Evolutionary conservation across 1,140 invertebrate genomes (phyloP).

Genomic region (Bombus superbus): DNA sequence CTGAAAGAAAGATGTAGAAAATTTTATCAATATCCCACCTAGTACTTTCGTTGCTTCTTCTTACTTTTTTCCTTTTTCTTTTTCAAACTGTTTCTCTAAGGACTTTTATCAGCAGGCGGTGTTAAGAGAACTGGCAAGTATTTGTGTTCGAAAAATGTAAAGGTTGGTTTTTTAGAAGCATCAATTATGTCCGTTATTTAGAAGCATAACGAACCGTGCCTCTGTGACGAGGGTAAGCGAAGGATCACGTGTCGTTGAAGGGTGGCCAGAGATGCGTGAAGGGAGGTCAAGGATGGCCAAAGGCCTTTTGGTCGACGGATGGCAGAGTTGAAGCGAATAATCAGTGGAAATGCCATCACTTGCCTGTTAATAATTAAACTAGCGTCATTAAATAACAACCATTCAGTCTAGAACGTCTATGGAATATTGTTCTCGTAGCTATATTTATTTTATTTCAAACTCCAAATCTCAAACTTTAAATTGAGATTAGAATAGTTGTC

Average conservation of each 20-base stretch:
- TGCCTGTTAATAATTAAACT: slow-evolving; percentile 17
- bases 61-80: background rate
- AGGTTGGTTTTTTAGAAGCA: background rate
- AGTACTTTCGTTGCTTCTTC: background rate
- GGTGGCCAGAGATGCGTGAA: slow-evolving; percentile 38
- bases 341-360: slow-evolving; percentile 13
- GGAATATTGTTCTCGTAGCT: too few relatives aligned
- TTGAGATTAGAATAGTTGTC: too few relatives aligned
- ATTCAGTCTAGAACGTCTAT: background rate
- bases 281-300: slow-evolving; percentile 45
- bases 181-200: slow-evolving; percentile 15
- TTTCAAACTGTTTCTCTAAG: background rate
- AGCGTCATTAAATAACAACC: background rate
- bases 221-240: slow-evolving; percentile 21
- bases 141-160: background rate
- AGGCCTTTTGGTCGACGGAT: background rate
- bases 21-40: background rate
- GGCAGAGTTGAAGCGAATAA: slow-evolving; percentile 16
- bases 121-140: background rate
- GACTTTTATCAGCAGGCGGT: background rate
- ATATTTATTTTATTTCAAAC: too few relatives aligned
- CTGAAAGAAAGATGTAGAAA: slow-evolving; percentile 76
- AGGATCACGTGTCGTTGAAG: slow-evolving; percentile 28
- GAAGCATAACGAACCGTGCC: slow-evolving; percentile 13
- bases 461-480: too few relatives aligned